Evolutionary conservation across 1,140 invertebrate genomes (phyloP).

Genomic region (Mycetomoellerius zeteki): DNA sequence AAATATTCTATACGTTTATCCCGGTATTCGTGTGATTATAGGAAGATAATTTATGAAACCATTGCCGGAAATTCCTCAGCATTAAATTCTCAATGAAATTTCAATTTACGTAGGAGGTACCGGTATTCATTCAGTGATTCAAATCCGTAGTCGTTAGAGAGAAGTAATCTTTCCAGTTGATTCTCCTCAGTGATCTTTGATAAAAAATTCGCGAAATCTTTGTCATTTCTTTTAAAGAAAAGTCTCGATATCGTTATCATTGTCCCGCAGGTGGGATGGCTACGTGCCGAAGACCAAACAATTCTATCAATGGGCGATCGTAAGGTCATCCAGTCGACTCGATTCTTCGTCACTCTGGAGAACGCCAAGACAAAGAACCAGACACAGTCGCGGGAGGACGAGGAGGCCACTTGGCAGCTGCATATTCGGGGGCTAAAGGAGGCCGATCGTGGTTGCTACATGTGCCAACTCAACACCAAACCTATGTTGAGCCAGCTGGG

Average conservation of each 20-base stretch:
- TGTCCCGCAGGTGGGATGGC: slow-evolving; percentile 88
- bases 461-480: slow-evolving; percentile 96
- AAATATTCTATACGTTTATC: slow-evolving; percentile 6
- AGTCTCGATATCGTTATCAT: slow-evolving; percentile 31
- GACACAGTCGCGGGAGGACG: slow-evolving; percentile 79
- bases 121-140: background rate
- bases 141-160: background rate
- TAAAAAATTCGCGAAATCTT: background rate
- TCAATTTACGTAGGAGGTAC: background rate
- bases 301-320: slow-evolving; percentile 88
- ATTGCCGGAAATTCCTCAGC: background rate
- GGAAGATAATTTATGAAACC: slow-evolving; percentile 17
- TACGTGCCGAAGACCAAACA: slow-evolving; percentile 88
- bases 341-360: slow-evolving; percentile 87
- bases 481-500: slow-evolving; percentile 96
- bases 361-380: slow-evolving; percentile 83
- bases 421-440: slow-evolving; percentile 87
- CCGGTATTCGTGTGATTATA: background rate
- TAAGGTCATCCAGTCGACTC: slow-evolving; percentile 88
- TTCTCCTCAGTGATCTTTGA: background rate
- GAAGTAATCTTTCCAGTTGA: background rate
- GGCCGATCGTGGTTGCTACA: slow-evolving; percentile 90
- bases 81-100: slow-evolving; percentile 39
- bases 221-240: background rate
- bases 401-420: slow-evolving; percentile 86